A percentile compares a stretch with the other conserved stretches of the same genome.
These are phyloP conservation scores for Tringa solitaria DNA, from an alignment of 2,113 vertebrate species.

Conservation along the genomic window DNA sequence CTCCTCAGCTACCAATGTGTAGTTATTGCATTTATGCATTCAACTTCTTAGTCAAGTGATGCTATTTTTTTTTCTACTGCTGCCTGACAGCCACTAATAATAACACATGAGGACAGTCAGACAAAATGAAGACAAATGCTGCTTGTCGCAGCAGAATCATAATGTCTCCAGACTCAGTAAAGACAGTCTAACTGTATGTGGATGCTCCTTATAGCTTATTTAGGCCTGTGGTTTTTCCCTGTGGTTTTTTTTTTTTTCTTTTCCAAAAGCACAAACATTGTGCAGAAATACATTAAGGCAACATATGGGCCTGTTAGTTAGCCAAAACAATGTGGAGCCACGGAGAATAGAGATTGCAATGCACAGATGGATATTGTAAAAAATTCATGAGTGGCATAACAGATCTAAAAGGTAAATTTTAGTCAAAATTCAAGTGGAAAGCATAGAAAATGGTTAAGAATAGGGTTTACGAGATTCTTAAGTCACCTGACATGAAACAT, in stretches of 20 bases:
- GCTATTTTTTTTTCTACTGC: conserved; percentile 83
- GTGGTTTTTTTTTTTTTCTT: conserved; percentile 45
- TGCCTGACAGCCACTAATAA: conserved; percentile 96
- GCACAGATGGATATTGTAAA: conserved; percentile 90
- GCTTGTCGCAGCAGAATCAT: conserved; percentile 89
- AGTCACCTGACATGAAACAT: conserved; percentile 63
- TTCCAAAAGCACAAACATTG: conserved; percentile 72
- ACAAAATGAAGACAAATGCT: conserved; percentile 99
- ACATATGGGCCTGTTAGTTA: conserved; percentile 85
- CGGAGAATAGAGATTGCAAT: conserved; percentile 78
- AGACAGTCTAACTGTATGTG: conserved; percentile 85
- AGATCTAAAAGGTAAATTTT: conserved; percentile 86
- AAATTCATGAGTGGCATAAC: conserved; percentile 86
- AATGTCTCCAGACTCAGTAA: conserved; percentile 88
- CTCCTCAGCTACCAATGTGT: conserved; percentile 70
- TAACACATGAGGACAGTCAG: conserved; percentile 98
- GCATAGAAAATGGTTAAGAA: conserved; percentile 68
- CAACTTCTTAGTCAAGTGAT: conserved; percentile 84
- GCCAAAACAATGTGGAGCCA: conserved; percentile 80
- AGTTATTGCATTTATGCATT: conserved; percentile 82
- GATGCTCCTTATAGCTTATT: conserved; percentile 87
- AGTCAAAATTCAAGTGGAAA: conserved; percentile 78
- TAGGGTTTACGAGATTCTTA: conserved; percentile 63
- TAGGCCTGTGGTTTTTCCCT: conserved; percentile 78
- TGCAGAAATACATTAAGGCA: conserved; percentile 81